Conservation (phyloP, 2,888 invertebrate species). For the Norana najaformis region DNA sequence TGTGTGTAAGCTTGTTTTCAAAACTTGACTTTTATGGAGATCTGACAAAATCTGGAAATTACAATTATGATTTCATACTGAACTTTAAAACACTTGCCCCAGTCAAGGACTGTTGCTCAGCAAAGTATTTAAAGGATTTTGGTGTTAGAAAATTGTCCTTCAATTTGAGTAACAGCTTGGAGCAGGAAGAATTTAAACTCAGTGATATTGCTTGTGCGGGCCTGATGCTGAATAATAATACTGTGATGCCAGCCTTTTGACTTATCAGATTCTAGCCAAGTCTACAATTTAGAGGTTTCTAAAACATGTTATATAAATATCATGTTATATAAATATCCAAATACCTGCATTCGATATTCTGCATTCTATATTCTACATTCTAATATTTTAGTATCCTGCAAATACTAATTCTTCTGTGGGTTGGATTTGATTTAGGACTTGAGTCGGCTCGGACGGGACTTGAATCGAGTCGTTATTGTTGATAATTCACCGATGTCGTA, state of each 20-base stretch:
- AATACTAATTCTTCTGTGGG: neutral
- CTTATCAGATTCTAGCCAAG: neutral
- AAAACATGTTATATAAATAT: neutral
- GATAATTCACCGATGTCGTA: slow-evolving; percentile 99
- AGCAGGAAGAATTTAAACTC: neutral
- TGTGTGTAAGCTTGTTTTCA: neutral
- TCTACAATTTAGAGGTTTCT: neutral
- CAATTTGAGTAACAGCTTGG: neutral
- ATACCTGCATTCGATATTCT: neutral
- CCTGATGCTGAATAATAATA: neutral
- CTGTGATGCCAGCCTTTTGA: neutral
- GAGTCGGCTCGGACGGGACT: slow-evolving; percentile 91
- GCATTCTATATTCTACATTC: too few species aligned
- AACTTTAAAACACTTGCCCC: too few species aligned
- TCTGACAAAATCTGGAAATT: neutral
- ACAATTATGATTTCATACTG: too few species aligned
- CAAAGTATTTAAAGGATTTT: neutral
- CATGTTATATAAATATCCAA: neutral
- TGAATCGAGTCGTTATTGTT: slow-evolving; percentile 94
- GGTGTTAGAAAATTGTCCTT: neutral
- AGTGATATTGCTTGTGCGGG: neutral
- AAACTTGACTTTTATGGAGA: neutral
- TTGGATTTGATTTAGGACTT: slow-evolving; percentile 71
- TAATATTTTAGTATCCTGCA: too few species aligned
- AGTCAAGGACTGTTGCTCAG: neutral